phyloP scores from a whole-genome alignment of 2,888 invertebrate genomes.

The Leptinotarsa haldemani region DNA sequence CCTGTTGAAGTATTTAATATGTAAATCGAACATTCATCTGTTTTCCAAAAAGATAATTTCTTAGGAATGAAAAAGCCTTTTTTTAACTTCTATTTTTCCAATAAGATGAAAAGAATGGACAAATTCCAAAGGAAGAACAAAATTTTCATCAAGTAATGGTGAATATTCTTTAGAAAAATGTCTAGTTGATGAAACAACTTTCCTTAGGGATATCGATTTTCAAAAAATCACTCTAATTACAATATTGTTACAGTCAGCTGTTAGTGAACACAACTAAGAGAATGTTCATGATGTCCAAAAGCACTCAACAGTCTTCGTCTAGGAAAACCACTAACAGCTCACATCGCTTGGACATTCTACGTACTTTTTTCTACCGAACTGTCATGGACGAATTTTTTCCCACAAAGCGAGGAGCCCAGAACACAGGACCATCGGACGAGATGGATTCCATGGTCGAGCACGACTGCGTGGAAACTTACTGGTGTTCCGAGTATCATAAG shows the following conservation, averaged over 20 bases:
- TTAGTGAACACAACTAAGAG: conserved; percentile 74
- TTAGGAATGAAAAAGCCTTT: no score
- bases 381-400: conserved; percentile 68
- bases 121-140: no score
- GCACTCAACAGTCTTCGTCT: conserved; percentile 71
- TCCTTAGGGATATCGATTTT: neutral
- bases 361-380: conserved; percentile 81
- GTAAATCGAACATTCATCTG: no score
- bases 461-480: conserved; percentile 75
- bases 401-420: conserved; percentile 44
- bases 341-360: conserved; percentile 77
- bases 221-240: no score
- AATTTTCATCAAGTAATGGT: no score
- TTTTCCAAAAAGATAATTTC: no score
- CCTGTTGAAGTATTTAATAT: no score
- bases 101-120: no score
- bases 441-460: conserved; percentile 54
- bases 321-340: conserved; percentile 74
- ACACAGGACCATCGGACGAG: conserved; percentile 31
- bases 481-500: conserved; percentile 89
- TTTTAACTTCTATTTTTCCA: no score
- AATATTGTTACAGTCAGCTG: conserved; percentile 64
- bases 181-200: neutral
- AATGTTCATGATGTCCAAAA: conserved; percentile 79
- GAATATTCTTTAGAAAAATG: no score